Evolutionary conservation across 2,888 invertebrate genomes (phyloP), one percentile per base, ranked within the genome.

Genomic region (Seira ritae): DNA sequence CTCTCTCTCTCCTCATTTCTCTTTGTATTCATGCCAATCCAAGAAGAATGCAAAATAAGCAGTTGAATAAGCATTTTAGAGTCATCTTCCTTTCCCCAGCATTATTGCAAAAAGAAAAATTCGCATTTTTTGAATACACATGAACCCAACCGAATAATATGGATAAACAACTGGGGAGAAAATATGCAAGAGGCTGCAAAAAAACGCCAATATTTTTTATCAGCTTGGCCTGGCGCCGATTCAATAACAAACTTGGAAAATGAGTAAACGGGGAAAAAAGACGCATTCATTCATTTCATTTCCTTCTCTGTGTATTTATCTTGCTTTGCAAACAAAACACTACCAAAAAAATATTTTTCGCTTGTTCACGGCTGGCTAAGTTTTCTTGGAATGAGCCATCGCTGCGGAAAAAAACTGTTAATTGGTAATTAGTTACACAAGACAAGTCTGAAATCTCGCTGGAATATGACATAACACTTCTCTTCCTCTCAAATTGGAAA

Each of bases 361-460:
- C 12, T 50, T 50, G 12, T 50, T 50, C 15, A 50, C 50, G 1
- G 50, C 12, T 50, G 50, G 31, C 31, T 31, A 2, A 31, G n/a
- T 50, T 50, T 71, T 71, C 71, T n/a, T 55, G 24, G 71, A 24
- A 46, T 2, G 31, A 71, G 55, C 22, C 10, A 55, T 55, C 22
- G 20, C 55, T 1, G 55, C 55, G 46, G 10, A 71, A 71, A 50
- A 50, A 71, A 55, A 31, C 37, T 73, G 73, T 73, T 60, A 73
- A 73, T 73, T 73, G 62, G 31, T 73, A 73, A 73, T 73, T 73
- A 65, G 73, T 73, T 73, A 24, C 37, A 73, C 17, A 50, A 12
- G 50, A 50, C 50, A 50, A n/a, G 31, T 2, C 31, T 4, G 8
- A 31, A 31, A 31, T 4, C 31, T 31, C 31, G 31, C 8, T 31